These are phyloP conservation scores for Drosophila orena DNA, from an alignment of 1,140 invertebrate species.

Conservation along the genomic window DNA sequence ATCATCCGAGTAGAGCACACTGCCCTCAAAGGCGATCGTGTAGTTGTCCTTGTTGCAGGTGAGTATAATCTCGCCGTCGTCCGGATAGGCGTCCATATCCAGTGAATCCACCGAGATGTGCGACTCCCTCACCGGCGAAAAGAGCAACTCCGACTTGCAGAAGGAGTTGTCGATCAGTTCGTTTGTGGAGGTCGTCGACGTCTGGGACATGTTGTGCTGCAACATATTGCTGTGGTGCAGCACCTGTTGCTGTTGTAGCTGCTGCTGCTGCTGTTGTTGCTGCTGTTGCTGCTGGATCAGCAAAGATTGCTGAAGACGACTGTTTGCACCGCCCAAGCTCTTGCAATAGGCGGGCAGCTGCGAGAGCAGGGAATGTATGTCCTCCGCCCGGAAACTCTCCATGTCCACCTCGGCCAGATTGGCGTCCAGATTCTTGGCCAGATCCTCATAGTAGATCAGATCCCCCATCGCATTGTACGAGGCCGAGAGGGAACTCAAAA, in stretches of 20 bases:
- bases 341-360: constrained; percentile 90
- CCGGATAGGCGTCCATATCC: constrained; percentile 91
- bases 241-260: constrained; percentile 61
- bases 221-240: constrained; percentile 49
- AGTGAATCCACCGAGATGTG: constrained; percentile 96
- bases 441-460: constrained; percentile 92
- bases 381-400: constrained; percentile 96
- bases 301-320: constrained; percentile 74
- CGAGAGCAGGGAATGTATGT: constrained; percentile 94
- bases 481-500: constrained; percentile 91
- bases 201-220: constrained; percentile 84
- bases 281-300: constrained; percentile 84
- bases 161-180: constrained; percentile 87
- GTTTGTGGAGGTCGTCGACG: constrained; percentile 77
- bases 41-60: constrained; percentile 97
- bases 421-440: constrained; percentile 94
- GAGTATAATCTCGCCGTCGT: constrained; percentile 92
- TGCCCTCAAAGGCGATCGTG: constrained; percentile 96
- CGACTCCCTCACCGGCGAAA: constrained; percentile 95
- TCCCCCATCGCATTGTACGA: constrained; percentile 91
- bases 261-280: constrained; percentile 57
- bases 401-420: constrained; percentile 97
- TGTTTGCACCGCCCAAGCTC: constrained; percentile 70
- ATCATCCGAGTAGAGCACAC: constrained; percentile 93
- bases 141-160: constrained; percentile 94